Evolutionary conservation across 1,140 invertebrate species (phyloP), one percentile per base, ranked within the genome.

Genomic region (Nephotettix cincticeps): DNA sequence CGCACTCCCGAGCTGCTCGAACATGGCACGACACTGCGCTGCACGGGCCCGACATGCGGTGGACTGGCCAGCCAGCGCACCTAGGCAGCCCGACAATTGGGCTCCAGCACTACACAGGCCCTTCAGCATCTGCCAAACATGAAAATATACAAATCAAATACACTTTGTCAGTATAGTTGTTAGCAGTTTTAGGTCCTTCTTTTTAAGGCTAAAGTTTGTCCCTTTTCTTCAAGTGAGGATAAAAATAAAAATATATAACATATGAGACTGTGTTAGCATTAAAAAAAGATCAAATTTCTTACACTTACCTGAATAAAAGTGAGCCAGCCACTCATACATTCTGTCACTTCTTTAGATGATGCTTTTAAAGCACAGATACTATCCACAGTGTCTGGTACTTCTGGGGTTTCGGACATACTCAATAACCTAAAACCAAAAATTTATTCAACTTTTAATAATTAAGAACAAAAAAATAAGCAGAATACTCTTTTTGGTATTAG

Each of bases 301-400:
- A 14, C 0, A 67, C 72, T 74, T 73, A 87, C 86, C 81, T 88
- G 86, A 71, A 88, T 80, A 81, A 89, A 89, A 73, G 82, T 82
- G 9, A 88, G 82, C 88, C 88, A 89, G 76, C 85, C 86, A 68
- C 84, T 84, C 51, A 88, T 82, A 78, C 87, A 88, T 75, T 89
- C 87, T 68, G 84, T 84, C 58, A 87, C 81, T 69, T 87, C 85
- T 71, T 75, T 75, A 0, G 75, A 74, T 40, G 70, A 70, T 19
- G 68, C 47, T 23, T 72, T 51, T 23, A 73, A 58, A 0, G 58
- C 58, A 63, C 67, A 43, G 13, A 71, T 56, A 36, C 43, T 70
- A 25, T 73, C 74, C 21, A 58, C 30, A 21, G 30, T 51, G 2
- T 72, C 70, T 67, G 68, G 14, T 6, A 69, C 58, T 66, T 73